Base-by-base conservation (phyloP, 2,113 vertebrate genomes). In the Colius striatus region DNA sequence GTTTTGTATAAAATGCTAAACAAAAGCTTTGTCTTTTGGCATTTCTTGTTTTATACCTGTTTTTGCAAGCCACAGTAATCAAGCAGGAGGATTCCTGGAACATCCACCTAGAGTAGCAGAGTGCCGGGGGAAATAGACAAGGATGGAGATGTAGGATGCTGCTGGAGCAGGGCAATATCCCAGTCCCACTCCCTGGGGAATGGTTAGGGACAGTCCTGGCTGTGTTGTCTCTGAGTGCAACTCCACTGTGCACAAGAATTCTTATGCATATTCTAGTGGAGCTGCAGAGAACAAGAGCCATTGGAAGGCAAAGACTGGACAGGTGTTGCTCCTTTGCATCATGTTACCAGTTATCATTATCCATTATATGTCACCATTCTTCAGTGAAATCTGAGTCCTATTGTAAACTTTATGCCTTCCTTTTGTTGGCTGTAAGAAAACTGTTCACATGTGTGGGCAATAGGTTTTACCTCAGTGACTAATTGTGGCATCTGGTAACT, bases 271-370 rank as follows among this genome's bases (percentile, higher is more conserved):
- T 80, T 63, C n/a, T 45, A 8, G 16, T 13, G 30, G 27, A 21
- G 30, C 16, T 68, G 45, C 18, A 12, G 66, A 48, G 81, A 71
- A 10, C 26, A 8, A 68, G 75, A 63, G 25, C 32, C 15, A 4
- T n/a, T 2, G 1, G 30, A 66, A 47, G n/a, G 29, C 60, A 73
- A 38, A n/a, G 16, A 32, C 80, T 38, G 47, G 71, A 47, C n/a
- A 32, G 11, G 7, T 68, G 54, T 73, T 45, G 3, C 41, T 73
- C 18, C 45, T 72, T 71, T 62, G 18, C 9, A 13, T 71, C 3
- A 0, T 0, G 1, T 20, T 53, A 19, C 5, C 6, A 2, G 0
- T 36, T 67, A 15, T 34, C 4, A 0, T 54, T 82, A 70, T 13
- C 77, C 13, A 5, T 54, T 83, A 11, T 51, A 19, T 45, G 45